Conservation (phyloP, 2,797 vertebrate genomes). For the Lagocephalus sceleratus region DNA sequence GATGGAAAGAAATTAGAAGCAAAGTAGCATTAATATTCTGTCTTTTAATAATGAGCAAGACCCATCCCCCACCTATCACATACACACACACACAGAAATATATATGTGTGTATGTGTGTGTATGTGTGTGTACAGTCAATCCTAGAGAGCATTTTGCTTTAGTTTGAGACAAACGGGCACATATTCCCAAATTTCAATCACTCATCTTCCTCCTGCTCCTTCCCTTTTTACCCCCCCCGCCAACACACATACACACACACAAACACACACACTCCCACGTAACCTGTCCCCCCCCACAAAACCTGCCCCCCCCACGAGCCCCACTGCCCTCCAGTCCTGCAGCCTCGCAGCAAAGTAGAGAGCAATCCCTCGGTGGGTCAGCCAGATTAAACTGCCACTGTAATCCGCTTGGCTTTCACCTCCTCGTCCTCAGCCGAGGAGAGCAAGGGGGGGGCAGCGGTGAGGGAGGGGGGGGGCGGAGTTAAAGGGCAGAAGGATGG, state of each 20-base stretch:
- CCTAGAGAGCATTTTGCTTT: slow-evolving; percentile 46
- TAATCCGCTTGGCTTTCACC: slow-evolving; percentile 84
- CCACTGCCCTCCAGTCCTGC: slow-evolving; percentile 58
- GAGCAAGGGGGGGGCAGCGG: slow-evolving; percentile 11
- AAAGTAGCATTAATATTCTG: slow-evolving; percentile 74
- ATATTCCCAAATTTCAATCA: slow-evolving; percentile 39
- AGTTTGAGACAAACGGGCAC: slow-evolving; percentile 41
- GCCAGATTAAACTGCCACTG: slow-evolving; percentile 81
- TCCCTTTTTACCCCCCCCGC: slow-evolving; percentile 19
- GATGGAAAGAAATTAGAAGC: slow-evolving; percentile 74
- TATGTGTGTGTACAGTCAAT: slow-evolving; percentile 17
- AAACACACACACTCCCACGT: slow-evolving; percentile 1
- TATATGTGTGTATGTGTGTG: not conserved
- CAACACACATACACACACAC: too few species aligned
- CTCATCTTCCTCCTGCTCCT: slow-evolving; percentile 34
- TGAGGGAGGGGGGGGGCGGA: not conserved
- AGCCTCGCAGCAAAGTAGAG: slow-evolving; percentile 73
- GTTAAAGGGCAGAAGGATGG: slow-evolving; percentile 24
- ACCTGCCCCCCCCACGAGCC: slow-evolving; percentile 27
- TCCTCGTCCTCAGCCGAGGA: slow-evolving; percentile 74
- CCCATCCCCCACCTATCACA: slow-evolving; percentile 52
- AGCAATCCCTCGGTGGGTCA: slow-evolving; percentile 81
- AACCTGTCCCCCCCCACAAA: slow-evolving; percentile 36
- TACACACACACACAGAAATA: slow-evolving; percentile 12
- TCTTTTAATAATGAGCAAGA: slow-evolving; percentile 58